A percentile compares a stretch with the other conserved stretches of the same genome.
phyloP scores from a whole-genome alignment of 2,888 invertebrate genomes.

The Phlogophora meticulosa region DNA sequence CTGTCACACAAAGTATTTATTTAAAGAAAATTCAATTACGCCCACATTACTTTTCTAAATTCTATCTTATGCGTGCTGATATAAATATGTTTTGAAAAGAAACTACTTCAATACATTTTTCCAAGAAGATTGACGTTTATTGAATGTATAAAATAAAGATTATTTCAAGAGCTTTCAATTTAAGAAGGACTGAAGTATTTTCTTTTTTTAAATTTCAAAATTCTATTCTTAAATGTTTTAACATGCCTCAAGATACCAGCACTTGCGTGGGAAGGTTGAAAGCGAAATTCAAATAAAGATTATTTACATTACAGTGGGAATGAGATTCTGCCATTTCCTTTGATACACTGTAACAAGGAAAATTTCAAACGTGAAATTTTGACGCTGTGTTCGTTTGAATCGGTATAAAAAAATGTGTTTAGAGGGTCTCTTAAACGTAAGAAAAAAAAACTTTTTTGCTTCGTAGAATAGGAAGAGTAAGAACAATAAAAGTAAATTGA shows the following conservation, averaged over 20 bases:
- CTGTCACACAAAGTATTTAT: background rate
- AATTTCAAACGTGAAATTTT: slow-evolving; percentile 79
- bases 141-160: slow-evolving; percentile 8
- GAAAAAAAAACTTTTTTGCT: slow-evolving; percentile 79
- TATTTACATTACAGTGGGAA: slow-evolving; percentile 72
- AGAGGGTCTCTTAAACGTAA: slow-evolving; percentile 80
- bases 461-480: slow-evolving; percentile 84
- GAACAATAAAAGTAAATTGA: slow-evolving; percentile 91
- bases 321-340: slow-evolving; percentile 75
- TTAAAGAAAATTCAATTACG: background rate
- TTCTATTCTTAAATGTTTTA: slow-evolving; percentile 30
- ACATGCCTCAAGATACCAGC: slow-evolving; percentile 30
- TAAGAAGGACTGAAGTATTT: background rate
- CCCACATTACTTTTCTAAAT: background rate
- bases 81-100: slow-evolving; percentile 12
- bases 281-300: slow-evolving; percentile 77
- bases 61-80: background rate
- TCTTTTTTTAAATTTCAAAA: slow-evolving; percentile 8
- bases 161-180: slow-evolving; percentile 9
- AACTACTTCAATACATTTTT: slow-evolving; percentile 8
- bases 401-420: slow-evolving; percentile 84
- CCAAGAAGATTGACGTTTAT: slow-evolving; percentile 9
- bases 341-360: slow-evolving; percentile 77
- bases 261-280: slow-evolving; percentile 57
- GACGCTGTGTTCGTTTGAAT: slow-evolving; percentile 80